Percentiles rank a stretch among this genome's conserved stretches.
phyloP scores from a whole-genome alignment of 2,113 vertebrate genomes.

The Hyaena hyaena region DNA sequence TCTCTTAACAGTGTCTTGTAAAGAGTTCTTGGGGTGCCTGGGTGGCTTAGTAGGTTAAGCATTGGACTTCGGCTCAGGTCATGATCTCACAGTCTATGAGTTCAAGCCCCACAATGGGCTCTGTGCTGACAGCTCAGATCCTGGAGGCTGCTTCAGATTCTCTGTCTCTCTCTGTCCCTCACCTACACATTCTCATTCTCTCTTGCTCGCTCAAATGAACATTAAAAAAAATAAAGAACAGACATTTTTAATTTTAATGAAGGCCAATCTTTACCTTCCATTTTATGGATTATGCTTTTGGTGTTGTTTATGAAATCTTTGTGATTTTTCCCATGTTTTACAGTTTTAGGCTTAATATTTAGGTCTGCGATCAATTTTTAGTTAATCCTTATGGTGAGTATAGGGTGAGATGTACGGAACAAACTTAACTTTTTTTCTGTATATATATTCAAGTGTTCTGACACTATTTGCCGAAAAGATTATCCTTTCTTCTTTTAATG shows the following conservation, averaged over 20 bases:
- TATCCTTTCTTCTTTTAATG: background rate
- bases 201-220: no score
- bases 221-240: background rate
- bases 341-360: background rate
- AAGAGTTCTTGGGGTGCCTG: background rate
- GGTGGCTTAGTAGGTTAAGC: no score
- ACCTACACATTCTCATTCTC: no score
- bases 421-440: background rate
- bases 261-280: background rate
- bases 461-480: background rate
- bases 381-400: background rate
- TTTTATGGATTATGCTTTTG: background rate
- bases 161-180: no score
- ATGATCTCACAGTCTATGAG: no score
- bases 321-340: background rate
- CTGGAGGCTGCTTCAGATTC: no score
- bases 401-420: background rate
- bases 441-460: background rate
- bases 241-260: background rate
- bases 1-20: background rate
- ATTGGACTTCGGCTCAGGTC: no score
- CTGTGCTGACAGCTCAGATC: no score
- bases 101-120: no score
- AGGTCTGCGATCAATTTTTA: background rate
- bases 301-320: conserved; percentile 11